Conservation (phyloP, 2,797 vertebrate species). For the Aplochiton taeniatus region DNA sequence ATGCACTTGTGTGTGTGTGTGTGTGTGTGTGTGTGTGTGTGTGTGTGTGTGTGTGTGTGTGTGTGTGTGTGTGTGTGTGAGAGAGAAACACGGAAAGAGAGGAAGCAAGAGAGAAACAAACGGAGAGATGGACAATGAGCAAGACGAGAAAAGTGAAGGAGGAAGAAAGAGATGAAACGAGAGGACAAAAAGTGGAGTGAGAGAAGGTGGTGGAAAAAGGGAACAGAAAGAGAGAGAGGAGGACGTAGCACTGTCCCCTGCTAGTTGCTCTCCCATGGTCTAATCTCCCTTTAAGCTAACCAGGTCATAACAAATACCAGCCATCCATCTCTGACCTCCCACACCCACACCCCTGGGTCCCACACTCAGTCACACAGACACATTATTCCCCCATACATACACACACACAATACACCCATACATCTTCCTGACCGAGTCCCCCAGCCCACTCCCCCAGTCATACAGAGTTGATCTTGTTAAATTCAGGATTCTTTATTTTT, state of each 20-base stretch:
- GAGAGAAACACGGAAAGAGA: background rate
- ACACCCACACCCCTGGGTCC: background rate
- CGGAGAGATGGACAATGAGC: background rate
- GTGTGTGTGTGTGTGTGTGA: constrained; percentile 19
- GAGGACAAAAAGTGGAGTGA: background rate
- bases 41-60: constrained; percentile 13
- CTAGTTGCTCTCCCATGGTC: constrained; percentile 49
- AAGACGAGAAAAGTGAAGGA: background rate
- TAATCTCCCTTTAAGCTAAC: constrained; percentile 55
- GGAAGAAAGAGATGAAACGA: background rate
- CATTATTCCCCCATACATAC: no score
- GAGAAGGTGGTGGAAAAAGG: background rate
- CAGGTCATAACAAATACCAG: constrained; percentile 31
- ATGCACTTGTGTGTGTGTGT: background rate
- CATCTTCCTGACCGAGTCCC: background rate
- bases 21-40: constrained; percentile 21
- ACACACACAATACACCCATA: background rate
- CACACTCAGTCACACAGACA: background rate
- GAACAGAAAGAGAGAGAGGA: constrained; percentile 27
- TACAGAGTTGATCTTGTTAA: constrained; percentile 2
- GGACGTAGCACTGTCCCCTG: constrained; percentile 13
- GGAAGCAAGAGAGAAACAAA: background rate
- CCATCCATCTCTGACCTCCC: background rate
- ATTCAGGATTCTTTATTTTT: constrained; percentile 29
- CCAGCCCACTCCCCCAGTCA: background rate